A percentile compares a stretch with the other conserved stretches of the same genome.
Conservation (phyloP, 2,113 vertebrate genomes). For the Limanda limanda region DNA sequence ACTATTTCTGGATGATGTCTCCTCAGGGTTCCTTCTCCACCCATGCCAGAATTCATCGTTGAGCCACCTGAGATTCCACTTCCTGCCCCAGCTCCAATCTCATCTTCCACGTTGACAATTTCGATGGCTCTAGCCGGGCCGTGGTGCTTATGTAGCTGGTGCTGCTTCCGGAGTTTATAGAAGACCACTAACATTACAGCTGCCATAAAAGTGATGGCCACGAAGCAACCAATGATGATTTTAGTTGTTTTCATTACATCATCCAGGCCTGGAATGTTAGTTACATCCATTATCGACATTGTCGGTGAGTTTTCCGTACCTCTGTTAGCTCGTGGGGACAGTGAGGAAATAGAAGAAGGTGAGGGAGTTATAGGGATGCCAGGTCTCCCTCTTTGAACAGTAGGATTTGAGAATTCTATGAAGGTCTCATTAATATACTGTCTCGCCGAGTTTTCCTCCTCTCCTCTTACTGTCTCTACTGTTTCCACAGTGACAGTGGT, state of each 20-base stretch:
- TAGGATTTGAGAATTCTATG: slow-evolving; percentile 85
- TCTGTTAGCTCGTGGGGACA: slow-evolving; percentile 85
- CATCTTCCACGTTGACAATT: slow-evolving; percentile 95
- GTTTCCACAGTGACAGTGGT: slow-evolving; percentile 96
- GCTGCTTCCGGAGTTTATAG: slow-evolving; percentile 94
- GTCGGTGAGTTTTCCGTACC: slow-evolving; percentile 88
- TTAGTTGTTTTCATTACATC: slow-evolving; percentile 97
- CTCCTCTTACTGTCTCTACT: slow-evolving; percentile 80
- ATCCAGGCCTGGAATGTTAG: slow-evolving; percentile 89
- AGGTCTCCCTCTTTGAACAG: slow-evolving; percentile 75
- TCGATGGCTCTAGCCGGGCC: slow-evolving; percentile 92
- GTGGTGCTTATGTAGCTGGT: slow-evolving; percentile 95
- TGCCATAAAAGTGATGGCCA: slow-evolving; percentile 96
- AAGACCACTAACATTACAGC: slow-evolving; percentile 96
- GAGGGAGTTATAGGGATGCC: slow-evolving; percentile 74
- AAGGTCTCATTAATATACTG: slow-evolving; percentile 85
- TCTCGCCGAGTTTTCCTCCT: slow-evolving; percentile 80
- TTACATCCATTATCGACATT: slow-evolving; percentile 89
- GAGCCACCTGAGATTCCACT: slow-evolving; percentile 84
- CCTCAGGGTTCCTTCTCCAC: slow-evolving; percentile 76
- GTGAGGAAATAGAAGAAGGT: slow-evolving; percentile 84
- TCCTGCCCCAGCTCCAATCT: slow-evolving; percentile 84
- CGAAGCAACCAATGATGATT: slow-evolving; percentile 96
- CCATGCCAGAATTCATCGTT: slow-evolving; percentile 73
- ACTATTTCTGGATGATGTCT: slow-evolving; percentile 85